Evolutionary conservation across 1,140 invertebrate species (phyloP).

Genomic region (Drosophila parabipectinata): DNA sequence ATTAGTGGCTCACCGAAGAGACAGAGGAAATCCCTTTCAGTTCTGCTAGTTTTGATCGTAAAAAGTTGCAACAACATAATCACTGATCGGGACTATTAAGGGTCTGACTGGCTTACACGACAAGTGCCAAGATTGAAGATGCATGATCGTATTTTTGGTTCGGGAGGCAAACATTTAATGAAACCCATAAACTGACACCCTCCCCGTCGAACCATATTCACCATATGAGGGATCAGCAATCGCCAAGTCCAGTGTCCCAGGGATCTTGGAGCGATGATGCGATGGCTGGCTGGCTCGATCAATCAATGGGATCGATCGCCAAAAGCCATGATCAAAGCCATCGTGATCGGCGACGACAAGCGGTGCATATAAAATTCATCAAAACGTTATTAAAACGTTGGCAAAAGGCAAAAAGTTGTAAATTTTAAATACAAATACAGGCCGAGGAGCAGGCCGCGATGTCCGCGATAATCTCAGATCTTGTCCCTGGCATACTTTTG

Average conservation of each 20-base stretch:
- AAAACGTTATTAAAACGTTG: slow-evolving; percentile 80
- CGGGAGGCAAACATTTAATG: slow-evolving; percentile 67
- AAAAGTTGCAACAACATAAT: slow-evolving; percentile 78
- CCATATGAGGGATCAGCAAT: neutral
- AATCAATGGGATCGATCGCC: slow-evolving; percentile 27
- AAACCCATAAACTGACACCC: slow-evolving; percentile 79
- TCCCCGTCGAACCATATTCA: neutral
- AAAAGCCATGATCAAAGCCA: slow-evolving; percentile 61
- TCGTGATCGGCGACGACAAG: slow-evolving; percentile 74
- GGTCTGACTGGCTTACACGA: slow-evolving; percentile 9
- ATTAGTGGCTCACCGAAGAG: slow-evolving; percentile 68
- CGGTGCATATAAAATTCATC: slow-evolving; percentile 79
- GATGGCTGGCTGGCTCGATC: neutral
- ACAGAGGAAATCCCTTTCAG: slow-evolving; percentile 60
- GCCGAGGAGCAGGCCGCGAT: slow-evolving; percentile 15
- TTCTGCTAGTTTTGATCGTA: slow-evolving; percentile 61
- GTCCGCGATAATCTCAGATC: slow-evolving; percentile 47
- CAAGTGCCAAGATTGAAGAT: slow-evolving; percentile 21
- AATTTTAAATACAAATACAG: slow-evolving; percentile 80
- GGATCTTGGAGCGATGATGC: neutral
- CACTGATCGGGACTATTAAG: slow-evolving; percentile 69
- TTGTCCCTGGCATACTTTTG: slow-evolving; percentile 60
- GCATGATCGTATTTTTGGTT: neutral
- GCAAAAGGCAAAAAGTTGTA: slow-evolving; percentile 67
- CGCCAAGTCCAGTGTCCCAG: neutral